Percentiles rank a stretch among this genome's conserved stretches.
Evolutionary conservation across 2,797 vertebrate genomes (phyloP).

Genomic region (Pristis pectinata): DNA sequence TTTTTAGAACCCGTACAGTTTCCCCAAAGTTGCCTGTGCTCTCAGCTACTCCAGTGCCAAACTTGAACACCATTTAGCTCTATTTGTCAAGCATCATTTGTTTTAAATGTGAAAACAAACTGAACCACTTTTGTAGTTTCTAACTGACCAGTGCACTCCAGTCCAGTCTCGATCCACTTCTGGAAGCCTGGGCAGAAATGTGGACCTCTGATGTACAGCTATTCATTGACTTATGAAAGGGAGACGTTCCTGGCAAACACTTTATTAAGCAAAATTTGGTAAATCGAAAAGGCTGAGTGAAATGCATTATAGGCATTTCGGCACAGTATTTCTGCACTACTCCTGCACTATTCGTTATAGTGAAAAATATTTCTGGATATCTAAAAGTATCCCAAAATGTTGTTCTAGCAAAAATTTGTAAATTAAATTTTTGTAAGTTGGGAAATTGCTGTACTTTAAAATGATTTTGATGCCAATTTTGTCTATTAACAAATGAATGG

Average conservation of each 20-base stretch:
- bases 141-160: neutral
- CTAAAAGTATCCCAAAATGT: too few relatives aligned
- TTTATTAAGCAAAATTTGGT: too few relatives aligned
- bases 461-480: neutral
- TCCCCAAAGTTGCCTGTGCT: neutral
- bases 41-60: neutral
- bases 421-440: too few relatives aligned
- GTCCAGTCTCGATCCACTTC: neutral
- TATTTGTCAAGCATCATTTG: neutral
- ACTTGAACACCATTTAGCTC: neutral
- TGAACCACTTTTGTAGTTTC: neutral
- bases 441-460: neutral
- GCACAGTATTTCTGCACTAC: too few relatives aligned
- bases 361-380: too few relatives aligned
- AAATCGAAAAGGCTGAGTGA: too few relatives aligned
- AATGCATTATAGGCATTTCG: too few relatives aligned
- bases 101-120: neutral
- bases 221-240: too few relatives aligned
- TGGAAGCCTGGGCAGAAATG: neutral
- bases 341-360: too few relatives aligned
- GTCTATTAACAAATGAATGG: neutral
- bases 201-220: neutral
- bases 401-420: too few relatives aligned
- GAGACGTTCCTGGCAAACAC: too few relatives aligned
- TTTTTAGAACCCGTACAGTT: neutral